A percentile compares a stretch with the other conserved stretches of the same genome.
Conservation (phyloP, 2,888 invertebrate genomes). For the Melinaea menophilus region DNA sequence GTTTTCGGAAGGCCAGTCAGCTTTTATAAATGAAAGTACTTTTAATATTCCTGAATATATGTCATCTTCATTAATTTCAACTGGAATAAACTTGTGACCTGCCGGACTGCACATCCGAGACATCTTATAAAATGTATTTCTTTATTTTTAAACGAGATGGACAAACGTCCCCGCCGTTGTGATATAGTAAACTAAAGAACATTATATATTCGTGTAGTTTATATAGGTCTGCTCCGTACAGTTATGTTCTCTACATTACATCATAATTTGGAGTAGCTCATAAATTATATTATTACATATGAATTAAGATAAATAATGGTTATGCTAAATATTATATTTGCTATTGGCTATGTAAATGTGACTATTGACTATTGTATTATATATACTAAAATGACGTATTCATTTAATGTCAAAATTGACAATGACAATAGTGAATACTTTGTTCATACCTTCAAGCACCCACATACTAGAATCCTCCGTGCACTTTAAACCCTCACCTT, state of each 20-base stretch:
- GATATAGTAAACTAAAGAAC: constrained; percentile 9
- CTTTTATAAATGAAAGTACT: constrained; percentile 82
- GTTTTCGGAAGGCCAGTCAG: constrained; percentile 81
- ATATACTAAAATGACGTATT: too few species aligned
- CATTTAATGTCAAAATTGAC: too few species aligned
- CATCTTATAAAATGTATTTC: constrained; percentile 39
- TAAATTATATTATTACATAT: not conserved
- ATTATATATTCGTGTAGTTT: not conserved
- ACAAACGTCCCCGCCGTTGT: not conserved
- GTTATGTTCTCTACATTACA: not conserved
- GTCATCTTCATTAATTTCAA: constrained; percentile 82
- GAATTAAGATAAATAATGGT: too few species aligned
- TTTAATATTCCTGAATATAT: constrained; percentile 82
- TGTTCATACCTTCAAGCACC: too few species aligned
- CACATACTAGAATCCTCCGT: too few species aligned
- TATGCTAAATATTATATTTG: too few species aligned
- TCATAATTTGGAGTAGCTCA: not conserved
- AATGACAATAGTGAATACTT: too few species aligned
- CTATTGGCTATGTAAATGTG: too few species aligned
- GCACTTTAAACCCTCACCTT: too few species aligned
- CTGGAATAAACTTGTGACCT: constrained; percentile 72
- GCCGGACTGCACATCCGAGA: constrained; percentile 50
- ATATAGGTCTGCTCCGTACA: not conserved
- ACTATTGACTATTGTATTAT: too few species aligned
- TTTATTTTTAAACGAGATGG: not conserved